Evolutionary conservation across 2,888 invertebrate genomes (phyloP).

Genomic region (Diplazon laetatorius): DNA sequence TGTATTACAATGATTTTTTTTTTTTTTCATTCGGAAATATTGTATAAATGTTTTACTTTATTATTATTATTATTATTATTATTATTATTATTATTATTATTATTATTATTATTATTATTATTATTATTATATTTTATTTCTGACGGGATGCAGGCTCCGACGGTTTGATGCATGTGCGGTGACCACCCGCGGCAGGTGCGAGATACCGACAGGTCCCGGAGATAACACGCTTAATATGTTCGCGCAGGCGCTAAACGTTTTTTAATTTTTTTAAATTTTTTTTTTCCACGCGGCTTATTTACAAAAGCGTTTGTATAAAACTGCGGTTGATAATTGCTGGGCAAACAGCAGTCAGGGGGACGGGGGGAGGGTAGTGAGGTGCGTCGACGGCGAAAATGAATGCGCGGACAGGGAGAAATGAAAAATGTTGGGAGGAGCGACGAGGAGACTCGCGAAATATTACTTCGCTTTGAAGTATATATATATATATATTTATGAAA

Average conservation of each 20-base stretch:
- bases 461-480: neutral
- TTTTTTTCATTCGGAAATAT: too few species aligned
- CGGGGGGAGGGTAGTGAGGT: slow-evolving; percentile 37
- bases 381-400: neutral
- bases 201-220: slow-evolving; percentile 30
- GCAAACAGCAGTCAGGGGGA: slow-evolving; percentile 41
- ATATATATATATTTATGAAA: slow-evolving; percentile 1
- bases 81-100: too few species aligned
- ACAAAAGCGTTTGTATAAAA: slow-evolving; percentile 48
- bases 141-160: too few species aligned
- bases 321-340: slow-evolving; percentile 62
- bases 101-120: too few species aligned
- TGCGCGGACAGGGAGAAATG: neutral
- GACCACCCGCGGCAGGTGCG: slow-evolving; percentile 51
- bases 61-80: too few species aligned
- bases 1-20: too few species aligned
- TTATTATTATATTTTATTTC: too few species aligned
- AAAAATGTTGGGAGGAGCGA: slow-evolving; percentile 9
- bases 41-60: too few species aligned
- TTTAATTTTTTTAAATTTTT: too few species aligned
- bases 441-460: slow-evolving; percentile 6
- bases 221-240: too few species aligned
- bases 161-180: too few species aligned
- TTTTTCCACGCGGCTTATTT: slow-evolving; percentile 61
- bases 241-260: slow-evolving; percentile 57